Evolutionary conservation across 2,113 vertebrate species (phyloP).

Genomic region (Muntiacus muntjak): DNA sequence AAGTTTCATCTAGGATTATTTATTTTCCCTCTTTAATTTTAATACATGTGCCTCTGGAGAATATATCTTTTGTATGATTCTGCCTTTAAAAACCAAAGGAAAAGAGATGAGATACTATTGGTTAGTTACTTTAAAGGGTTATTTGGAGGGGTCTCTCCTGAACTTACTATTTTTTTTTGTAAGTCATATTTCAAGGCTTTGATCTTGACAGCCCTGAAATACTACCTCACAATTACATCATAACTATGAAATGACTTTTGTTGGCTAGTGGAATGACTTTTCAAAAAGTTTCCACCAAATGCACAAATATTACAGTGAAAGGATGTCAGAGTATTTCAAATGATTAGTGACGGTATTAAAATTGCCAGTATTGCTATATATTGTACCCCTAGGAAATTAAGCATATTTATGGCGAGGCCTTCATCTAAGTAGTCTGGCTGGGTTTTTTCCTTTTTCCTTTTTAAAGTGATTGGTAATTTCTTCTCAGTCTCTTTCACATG

Average conservation of each 20-base stretch:
- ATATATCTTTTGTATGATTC: conserved; percentile 55
- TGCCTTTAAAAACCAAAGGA: conserved; percentile 51
- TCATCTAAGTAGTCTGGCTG: conserved; percentile 31
- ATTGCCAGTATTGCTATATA: conserved; percentile 46
- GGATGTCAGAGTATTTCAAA: conserved; percentile 55
- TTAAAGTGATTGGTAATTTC: conserved; percentile 29
- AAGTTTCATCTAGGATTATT: conserved; percentile 61
- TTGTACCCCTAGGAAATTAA: conserved; percentile 32
- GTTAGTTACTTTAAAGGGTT: conserved; percentile 29
- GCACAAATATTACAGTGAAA: conserved; percentile 61
- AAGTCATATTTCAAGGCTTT: conserved; percentile 73
- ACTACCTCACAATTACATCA: conserved; percentile 72
- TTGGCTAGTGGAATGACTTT: conserved; percentile 55
- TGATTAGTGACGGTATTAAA: conserved; percentile 73
- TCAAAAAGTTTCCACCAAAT: conserved; percentile 65
- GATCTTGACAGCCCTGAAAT: conserved; percentile 73
- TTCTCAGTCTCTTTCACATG: conserved; percentile 2
- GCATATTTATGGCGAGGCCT: conserved; percentile 56
- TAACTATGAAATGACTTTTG: conserved; percentile 68
- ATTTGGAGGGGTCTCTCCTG: conserved; percentile 30
- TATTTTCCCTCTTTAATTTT: conserved; percentile 61
- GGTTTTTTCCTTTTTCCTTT: not conserved
- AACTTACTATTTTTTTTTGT: not conserved
- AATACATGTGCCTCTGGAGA: conserved; percentile 60
- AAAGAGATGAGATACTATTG: conserved; percentile 56